These are phyloP conservation scores for Caenorhabditis sp. DNA, from an alignment of 2,888 invertebrate genomes.

Conservation along the genomic window DNA sequence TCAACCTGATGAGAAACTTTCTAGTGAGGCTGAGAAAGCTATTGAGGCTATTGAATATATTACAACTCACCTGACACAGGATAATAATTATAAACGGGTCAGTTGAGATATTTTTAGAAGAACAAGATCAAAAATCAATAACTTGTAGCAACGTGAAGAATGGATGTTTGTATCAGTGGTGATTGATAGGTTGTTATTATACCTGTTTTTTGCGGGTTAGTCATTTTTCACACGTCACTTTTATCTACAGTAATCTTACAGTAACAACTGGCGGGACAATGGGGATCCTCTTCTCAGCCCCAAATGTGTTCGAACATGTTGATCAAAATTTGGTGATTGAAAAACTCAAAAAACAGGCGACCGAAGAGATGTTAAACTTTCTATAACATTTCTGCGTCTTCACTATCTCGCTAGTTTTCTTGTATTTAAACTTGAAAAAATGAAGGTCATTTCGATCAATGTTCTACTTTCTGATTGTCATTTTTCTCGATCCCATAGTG, in stretches of 20 bases:
- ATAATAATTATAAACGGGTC: constrained; percentile 64
- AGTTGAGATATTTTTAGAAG: not conserved
- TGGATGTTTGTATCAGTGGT: constrained; percentile 75
- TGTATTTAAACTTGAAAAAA: constrained; percentile 7
- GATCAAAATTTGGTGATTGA: constrained; percentile 61
- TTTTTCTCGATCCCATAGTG: not conserved
- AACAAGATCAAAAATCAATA: constrained; percentile 5
- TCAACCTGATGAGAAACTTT: constrained; percentile 43
- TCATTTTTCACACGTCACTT: not conserved
- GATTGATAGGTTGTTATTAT: constrained; percentile 73
- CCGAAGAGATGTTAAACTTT: constrained; percentile 38
- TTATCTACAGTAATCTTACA: constrained; percentile 13
- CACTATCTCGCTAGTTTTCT: not conserved
- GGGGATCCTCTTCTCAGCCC: constrained; percentile 73
- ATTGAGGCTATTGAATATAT: constrained; percentile 70
- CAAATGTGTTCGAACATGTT: constrained; percentile 73
- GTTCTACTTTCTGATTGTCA: constrained; percentile 5
- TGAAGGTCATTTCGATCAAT: constrained; percentile 10
- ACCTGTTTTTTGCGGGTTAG: constrained; percentile 72
- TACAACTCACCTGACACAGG: constrained; percentile 65
- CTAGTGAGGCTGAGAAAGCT: constrained; percentile 63
- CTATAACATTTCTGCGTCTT: not conserved
- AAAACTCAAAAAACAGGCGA: constrained; percentile 41
- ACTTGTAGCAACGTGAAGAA: constrained; percentile 72
- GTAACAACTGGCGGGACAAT: constrained; percentile 52